Conservation (phyloP, 2,113 vertebrate species). For the Neolamprologus caudopunctatus region DNA sequence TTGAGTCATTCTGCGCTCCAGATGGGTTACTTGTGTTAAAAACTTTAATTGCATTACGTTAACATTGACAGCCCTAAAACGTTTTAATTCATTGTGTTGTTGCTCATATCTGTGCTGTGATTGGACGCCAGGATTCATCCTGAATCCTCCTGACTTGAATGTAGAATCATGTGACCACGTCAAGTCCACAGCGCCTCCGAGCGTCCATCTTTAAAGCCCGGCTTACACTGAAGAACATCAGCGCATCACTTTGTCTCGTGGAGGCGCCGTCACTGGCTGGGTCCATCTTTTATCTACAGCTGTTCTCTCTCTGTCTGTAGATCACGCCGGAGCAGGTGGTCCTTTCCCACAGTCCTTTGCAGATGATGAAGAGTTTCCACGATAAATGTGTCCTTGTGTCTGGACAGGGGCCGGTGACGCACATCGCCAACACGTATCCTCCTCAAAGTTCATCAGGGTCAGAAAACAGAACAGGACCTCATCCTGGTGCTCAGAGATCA, state of each 20-base stretch:
- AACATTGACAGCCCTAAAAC: neutral
- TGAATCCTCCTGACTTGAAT: neutral
- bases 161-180: neutral
- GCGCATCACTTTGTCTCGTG: neutral
- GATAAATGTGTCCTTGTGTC: slow-evolving; percentile 84
- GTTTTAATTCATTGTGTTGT: neutral
- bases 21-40: neutral
- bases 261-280: neutral
- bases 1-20: neutral
- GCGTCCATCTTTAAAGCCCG: neutral
- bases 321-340: slow-evolving; percentile 81
- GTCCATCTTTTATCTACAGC: neutral
- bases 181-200: neutral
- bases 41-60: neutral
- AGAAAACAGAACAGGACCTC: neutral
- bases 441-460: slow-evolving; percentile 11
- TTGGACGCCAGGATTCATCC: neutral
- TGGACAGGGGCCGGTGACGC: slow-evolving; percentile 81
- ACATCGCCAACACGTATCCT: slow-evolving; percentile 85
- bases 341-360: slow-evolving; percentile 84
- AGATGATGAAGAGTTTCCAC: slow-evolving; percentile 77
- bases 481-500: neutral
- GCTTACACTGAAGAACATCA: neutral
- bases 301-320: slow-evolving; percentile 46
- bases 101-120: neutral